Evolutionary conservation across 2,888 invertebrate species (phyloP), one percentile per base, ranked within the genome.

Genomic region (Matsumyia berberina): DNA sequence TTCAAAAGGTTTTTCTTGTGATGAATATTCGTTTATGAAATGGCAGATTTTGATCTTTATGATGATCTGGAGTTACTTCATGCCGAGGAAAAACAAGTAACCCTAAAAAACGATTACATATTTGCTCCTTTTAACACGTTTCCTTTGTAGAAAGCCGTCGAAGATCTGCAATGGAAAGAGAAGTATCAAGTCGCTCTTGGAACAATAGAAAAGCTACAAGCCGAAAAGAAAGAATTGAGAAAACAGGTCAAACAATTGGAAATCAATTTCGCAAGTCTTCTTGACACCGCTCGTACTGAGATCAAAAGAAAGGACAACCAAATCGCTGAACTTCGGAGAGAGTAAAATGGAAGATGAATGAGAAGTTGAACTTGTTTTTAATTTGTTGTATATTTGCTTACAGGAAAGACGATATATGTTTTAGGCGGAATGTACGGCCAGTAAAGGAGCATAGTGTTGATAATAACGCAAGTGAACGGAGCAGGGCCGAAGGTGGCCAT

Each of bases 31-130:
- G 69, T 79, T 24, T 81, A 60, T 29, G 17, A 88, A 70, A 88
- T 89, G 77, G 87, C 88, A 31, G 88, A 88, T 42, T 83, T 90
- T 19, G 87, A 89, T 86, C 88, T 91, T 3, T 91, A 91, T 39
- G 89, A 89, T 31, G 91, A 91, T 81, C 87, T 91, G 87, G 90
- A 91, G 2, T 88, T 88, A 24, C 90, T 91, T 35, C 89, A 91
- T 39, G 81, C 88, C 31, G 77, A 86, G 6, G 89, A 90, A 33
- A 88, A 89, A 35, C 87, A 88, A 82, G 91, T 91, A 87, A 87
- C 86, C 53, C 1, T 17, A 3, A 5, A 33, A 35, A 37, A 5
- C 1, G 8, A 33, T 4, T 15, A 17, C 19, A n/a, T 12, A 39
- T 8, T 8, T 0, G 2, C 2, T 6, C 19, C n/a, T n/a, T 2